phyloP scores from a whole-genome alignment of 2,113 vertebrate species.

The Myiopsitta monachus region DNA sequence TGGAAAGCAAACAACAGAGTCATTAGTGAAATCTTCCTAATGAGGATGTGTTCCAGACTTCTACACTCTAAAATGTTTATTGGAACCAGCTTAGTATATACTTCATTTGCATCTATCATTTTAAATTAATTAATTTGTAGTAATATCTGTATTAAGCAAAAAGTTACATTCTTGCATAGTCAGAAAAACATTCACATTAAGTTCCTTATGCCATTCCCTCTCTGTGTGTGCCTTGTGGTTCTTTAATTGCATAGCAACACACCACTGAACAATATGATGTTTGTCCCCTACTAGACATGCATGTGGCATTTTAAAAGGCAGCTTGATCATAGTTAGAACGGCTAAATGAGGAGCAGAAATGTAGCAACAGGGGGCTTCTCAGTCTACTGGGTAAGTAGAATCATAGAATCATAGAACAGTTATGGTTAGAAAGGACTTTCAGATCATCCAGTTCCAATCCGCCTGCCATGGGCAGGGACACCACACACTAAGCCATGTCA shows the following conservation, averaged over 20 bases:
- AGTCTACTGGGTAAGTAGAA: not conserved
- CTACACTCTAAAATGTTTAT: not conserved
- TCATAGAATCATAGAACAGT: not conserved
- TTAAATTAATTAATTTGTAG: not conserved
- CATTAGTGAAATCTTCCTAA: slow-evolving; percentile 6
- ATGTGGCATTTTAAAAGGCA: not conserved
- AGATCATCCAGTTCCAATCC: not conserved
- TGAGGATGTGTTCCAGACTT: not conserved
- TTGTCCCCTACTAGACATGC: not conserved
- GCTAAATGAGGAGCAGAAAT: not conserved
- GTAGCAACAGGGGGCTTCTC: not conserved
- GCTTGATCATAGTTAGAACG: not conserved
- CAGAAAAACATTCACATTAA: not conserved
- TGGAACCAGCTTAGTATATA: not conserved
- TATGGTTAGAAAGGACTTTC: not conserved
- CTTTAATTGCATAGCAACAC: not conserved
- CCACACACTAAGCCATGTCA: no score
- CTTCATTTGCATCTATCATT: not conserved
- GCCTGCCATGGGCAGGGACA: no score
- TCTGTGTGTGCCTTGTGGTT: not conserved
- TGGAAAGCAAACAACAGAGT: not conserved
- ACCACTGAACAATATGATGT: not conserved
- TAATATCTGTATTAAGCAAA: not conserved
- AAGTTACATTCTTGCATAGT: not conserved
- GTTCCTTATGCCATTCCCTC: not conserved